Evolutionary conservation across 2,888 invertebrate genomes (phyloP).

Genomic region (Oscheius sp.): DNA sequence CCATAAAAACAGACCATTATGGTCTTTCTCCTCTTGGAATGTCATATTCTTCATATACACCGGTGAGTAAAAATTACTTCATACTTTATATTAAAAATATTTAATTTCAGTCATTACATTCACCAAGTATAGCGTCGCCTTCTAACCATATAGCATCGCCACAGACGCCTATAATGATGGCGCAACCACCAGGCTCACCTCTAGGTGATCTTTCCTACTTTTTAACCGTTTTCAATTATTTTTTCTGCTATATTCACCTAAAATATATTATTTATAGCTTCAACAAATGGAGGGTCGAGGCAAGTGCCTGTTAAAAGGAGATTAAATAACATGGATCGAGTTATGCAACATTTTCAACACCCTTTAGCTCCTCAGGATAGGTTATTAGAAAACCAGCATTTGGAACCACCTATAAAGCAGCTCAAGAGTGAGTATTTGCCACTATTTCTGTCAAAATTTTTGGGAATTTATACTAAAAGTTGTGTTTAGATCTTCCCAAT

Average conservation of each 20-base stretch:
- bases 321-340: background rate
- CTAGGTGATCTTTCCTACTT: no score
- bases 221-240: no score
- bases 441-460: background rate
- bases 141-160: slow-evolving; percentile 20
- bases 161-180: background rate
- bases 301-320: slow-evolving; percentile 7
- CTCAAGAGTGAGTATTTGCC: background rate
- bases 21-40: slow-evolving; percentile 19
- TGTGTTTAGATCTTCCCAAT: background rate
- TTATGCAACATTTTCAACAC: background rate
- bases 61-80: background rate
- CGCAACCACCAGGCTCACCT: slow-evolving; percentile 5
- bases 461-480: background rate
- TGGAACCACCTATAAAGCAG: slow-evolving; percentile 9
- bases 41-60: slow-evolving; percentile 15
- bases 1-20: slow-evolving; percentile 25
- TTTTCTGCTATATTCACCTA: no score
- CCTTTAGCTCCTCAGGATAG: background rate
- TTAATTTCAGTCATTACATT: slow-evolving; percentile 5
- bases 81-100: background rate
- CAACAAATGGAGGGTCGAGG: slow-evolving; percentile 1
- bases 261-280: background rate
- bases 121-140: slow-evolving; percentile 10
- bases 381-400: background rate